Evolutionary conservation across 2,797 vertebrate genomes (phyloP).

Genomic region (Gadopsis marmoratus): DNA sequence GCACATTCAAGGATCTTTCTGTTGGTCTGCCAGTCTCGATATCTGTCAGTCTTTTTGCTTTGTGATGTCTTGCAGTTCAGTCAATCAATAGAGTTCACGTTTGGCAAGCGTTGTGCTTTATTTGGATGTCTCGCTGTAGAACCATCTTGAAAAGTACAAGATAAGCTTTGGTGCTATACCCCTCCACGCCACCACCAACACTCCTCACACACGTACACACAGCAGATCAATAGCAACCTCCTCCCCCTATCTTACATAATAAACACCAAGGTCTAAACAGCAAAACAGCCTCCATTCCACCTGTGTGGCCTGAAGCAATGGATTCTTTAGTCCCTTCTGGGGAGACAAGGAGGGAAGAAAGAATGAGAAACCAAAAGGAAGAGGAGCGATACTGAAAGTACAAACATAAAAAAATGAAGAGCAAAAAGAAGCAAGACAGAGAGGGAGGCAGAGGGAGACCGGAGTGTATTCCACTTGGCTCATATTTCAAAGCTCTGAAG

Average conservation of each 20-base stretch:
- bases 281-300: slow-evolving; percentile 61
- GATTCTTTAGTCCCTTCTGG: slow-evolving; percentile 50
- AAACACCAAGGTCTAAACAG: slow-evolving; percentile 57
- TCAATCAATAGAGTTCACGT: slow-evolving; percentile 46
- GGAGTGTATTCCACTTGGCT: slow-evolving; percentile 49
- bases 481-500: slow-evolving; percentile 65
- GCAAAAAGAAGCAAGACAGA: slow-evolving; percentile 37
- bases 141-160: slow-evolving; percentile 47
- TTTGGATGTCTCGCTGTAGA: slow-evolving; percentile 28
- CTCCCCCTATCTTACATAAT: slow-evolving; percentile 59
- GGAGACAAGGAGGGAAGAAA: slow-evolving; percentile 29
- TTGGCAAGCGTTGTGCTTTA: slow-evolving; percentile 37
- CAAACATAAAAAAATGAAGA: slow-evolving; percentile 44
- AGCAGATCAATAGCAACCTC: slow-evolving; percentile 58
- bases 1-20: not conserved
- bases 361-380: slow-evolving; percentile 41
- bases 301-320: slow-evolving; percentile 61
- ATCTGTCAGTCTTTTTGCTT: slow-evolving; percentile 25
- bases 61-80: slow-evolving; percentile 32
- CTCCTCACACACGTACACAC: slow-evolving; percentile 35
- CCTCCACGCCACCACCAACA: not conserved
- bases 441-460: slow-evolving; percentile 31
- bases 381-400: slow-evolving; percentile 29
- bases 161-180: slow-evolving; percentile 31
- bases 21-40: slow-evolving; percentile 6